These are phyloP conservation scores for Rhadina sibilatrix DNA, from an alignment of 2,113 vertebrate species.

Conservation along the genomic window DNA sequence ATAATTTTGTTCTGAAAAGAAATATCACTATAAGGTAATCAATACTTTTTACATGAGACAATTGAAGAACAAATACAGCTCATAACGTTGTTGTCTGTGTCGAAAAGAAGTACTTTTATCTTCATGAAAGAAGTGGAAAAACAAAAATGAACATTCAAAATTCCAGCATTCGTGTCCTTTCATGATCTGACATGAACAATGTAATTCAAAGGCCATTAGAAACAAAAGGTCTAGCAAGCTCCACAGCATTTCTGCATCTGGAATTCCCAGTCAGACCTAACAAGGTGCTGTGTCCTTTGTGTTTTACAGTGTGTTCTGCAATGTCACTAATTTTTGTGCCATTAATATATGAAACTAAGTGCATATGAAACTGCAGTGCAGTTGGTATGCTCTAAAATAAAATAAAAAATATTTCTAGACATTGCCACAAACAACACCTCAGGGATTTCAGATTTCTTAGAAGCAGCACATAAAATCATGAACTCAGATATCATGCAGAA, in stretches of 20 bases:
- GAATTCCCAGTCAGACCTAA: background rate
- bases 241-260: background rate
- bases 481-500: background rate
- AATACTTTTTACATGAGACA: background rate
- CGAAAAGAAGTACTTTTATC: background rate
- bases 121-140: background rate
- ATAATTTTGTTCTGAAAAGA: background rate
- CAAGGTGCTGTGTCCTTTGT: background rate
- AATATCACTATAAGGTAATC: background rate
- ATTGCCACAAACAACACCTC: background rate
- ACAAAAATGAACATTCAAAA: background rate
- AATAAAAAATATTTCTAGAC: background rate
- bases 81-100: background rate
- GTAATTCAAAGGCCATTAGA: background rate
- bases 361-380: background rate
- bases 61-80: background rate
- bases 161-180: background rate
- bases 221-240: background rate
- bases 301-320: background rate
- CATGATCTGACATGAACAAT: background rate
- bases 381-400: background rate
- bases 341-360: background rate
- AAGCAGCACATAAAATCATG: background rate
- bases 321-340: background rate
- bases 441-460: background rate